A percentile compares a stretch with the other conserved stretches of the same genome.
These are phyloP conservation scores for Cantharis lateralis DNA, from an alignment of 2,888 invertebrate genomes.

Conservation along the genomic window DNA sequence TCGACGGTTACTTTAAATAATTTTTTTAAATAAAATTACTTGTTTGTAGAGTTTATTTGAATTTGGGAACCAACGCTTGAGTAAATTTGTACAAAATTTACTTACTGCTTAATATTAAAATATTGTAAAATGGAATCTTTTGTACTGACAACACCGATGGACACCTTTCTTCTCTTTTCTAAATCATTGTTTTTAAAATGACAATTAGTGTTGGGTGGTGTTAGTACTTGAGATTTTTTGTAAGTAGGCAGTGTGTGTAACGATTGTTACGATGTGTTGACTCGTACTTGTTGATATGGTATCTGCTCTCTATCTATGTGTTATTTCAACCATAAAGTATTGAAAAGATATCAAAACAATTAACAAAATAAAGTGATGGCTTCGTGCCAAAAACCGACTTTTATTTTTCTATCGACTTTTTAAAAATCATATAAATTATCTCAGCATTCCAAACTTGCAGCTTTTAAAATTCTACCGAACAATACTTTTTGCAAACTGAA, in stretches of 20 bases:
- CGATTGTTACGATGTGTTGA: constrained; percentile 32
- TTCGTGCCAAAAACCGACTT: constrained; percentile 20
- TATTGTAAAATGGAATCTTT: constrained; percentile 34
- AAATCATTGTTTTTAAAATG: constrained; percentile 7
- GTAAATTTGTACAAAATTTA: constrained; percentile 29
- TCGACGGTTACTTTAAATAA: constrained; percentile 14
- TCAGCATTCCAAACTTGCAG: too few species aligned
- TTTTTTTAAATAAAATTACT: constrained; percentile 8
- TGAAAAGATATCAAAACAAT: constrained; percentile 39
- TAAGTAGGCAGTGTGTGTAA: constrained; percentile 39
- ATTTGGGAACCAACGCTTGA: constrained; percentile 29
- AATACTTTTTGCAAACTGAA: too few species aligned
- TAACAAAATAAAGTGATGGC: constrained; percentile 36
- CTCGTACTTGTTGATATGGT: constrained; percentile 36
- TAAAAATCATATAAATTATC: not conserved
- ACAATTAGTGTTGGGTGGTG: not conserved
- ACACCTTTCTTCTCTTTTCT: constrained; percentile 5
- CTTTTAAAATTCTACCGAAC: too few species aligned
- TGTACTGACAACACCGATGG: constrained; percentile 13
- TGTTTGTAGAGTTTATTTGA: constrained; percentile 14
- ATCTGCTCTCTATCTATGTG: constrained; percentile 42
- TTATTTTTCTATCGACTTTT: constrained; percentile 11
- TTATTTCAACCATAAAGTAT: constrained; percentile 41
- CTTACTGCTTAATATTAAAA: constrained; percentile 35
- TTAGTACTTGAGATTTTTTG: constrained; percentile 22